Conservation (phyloP, 2,113 vertebrate genomes). For the Pteropus alecto region DNA sequence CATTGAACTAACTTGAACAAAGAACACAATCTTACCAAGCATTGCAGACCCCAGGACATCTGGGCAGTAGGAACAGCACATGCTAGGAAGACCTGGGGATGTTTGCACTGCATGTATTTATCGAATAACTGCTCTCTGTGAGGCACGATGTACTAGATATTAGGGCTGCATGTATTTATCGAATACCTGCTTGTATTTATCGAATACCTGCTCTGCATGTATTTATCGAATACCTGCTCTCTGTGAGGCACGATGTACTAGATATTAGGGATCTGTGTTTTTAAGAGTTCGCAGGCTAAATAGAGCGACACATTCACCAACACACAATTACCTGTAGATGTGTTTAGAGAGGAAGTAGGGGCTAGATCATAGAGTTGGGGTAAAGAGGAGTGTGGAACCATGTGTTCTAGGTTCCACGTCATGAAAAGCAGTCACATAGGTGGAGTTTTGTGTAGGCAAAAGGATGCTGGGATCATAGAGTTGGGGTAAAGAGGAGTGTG, state of each 20-base stretch:
- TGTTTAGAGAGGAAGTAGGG: background rate
- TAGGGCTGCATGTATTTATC: background rate
- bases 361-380: background rate
- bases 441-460: background rate
- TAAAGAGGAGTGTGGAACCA: background rate
- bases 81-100: background rate
- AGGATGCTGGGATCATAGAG: too few species aligned
- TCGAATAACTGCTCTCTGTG: background rate
- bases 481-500: rapidly evolving
- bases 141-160: background rate
- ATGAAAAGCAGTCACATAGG: background rate
- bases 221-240: background rate
- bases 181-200: background rate
- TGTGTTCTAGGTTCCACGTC: background rate
- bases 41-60: too few species aligned
- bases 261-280: background rate
- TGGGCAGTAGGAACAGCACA: background rate
- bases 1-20: background rate
- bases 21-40: background rate
- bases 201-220: background rate
- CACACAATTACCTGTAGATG: background rate
- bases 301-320: background rate
- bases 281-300: background rate
- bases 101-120: background rate
- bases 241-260: background rate